phyloP scores from a whole-genome alignment of 2,113 vertebrate species.

The Vulpes ferrilata region DNA sequence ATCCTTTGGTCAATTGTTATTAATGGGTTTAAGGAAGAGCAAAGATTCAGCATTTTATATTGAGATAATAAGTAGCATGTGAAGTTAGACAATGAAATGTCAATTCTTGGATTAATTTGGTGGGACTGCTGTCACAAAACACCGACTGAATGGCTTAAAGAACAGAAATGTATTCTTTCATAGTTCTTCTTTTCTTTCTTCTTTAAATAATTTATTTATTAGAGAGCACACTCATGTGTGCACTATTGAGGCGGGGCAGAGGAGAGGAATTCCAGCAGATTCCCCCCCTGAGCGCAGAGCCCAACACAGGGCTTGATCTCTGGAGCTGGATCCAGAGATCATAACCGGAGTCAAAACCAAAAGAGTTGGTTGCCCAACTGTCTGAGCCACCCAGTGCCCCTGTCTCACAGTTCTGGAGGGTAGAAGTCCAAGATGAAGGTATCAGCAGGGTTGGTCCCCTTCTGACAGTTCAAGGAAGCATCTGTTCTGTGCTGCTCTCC shows the following conservation, averaged over 20 bases:
- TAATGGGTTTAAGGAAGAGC: background rate
- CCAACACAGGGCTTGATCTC: background rate
- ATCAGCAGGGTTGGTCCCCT: background rate
- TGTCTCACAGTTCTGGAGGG: background rate
- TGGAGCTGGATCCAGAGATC: background rate
- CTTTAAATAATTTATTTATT: background rate
- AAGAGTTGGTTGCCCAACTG: background rate
- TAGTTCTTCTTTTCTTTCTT: background rate
- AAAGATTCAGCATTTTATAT: background rate
- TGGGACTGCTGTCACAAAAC: background rate
- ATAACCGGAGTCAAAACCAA: background rate
- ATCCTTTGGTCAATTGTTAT: background rate
- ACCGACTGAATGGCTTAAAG: background rate
- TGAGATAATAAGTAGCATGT: background rate
- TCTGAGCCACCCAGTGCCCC: background rate
- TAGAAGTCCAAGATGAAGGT: background rate
- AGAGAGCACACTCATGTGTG: background rate
- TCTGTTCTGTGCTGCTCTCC: background rate
- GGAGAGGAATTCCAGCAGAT: background rate
- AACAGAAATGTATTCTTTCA: background rate
- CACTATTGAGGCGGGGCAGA: background rate
- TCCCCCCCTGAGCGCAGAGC: background rate
- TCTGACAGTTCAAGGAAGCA: background rate
- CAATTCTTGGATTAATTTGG: background rate
- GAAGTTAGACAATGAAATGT: background rate